phyloP scores from a whole-genome alignment of 2,797 vertebrate species.

The Alauda arvensis region DNA sequence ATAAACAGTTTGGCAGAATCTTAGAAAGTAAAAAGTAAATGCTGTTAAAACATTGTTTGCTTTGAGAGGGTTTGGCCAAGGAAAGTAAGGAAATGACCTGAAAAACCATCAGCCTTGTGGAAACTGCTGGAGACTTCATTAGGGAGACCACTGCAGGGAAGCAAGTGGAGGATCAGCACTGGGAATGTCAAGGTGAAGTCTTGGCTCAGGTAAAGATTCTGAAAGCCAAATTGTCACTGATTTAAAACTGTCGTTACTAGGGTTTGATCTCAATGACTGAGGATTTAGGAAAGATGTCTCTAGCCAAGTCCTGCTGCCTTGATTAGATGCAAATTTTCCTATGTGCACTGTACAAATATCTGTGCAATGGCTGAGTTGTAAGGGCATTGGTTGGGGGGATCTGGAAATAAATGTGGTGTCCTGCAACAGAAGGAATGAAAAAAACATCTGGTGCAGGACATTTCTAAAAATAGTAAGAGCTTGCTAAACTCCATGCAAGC shows the following conservation, averaged over 20 bases:
- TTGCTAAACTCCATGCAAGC: neutral
- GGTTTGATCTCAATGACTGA: neutral
- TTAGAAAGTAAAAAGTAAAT: neutral
- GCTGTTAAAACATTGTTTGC: neutral
- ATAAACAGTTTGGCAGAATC: neutral
- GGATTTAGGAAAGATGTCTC: neutral
- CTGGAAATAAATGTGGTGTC: neutral
- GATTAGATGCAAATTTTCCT: neutral
- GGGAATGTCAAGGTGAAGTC: neutral
- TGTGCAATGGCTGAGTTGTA: neutral
- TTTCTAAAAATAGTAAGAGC: neutral
- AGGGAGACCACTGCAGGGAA: neutral
- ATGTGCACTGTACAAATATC: neutral
- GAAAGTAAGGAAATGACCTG: conserved; percentile 7
- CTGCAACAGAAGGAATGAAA: neutral
- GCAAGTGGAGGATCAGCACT: neutral
- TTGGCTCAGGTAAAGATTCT: neutral
- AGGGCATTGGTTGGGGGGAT: neutral
- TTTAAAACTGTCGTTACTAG: neutral
- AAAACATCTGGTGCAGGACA: neutral
- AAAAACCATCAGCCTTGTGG: conserved; percentile 16
- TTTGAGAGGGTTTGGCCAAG: conserved; percentile 5
- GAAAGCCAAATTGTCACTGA: conserved; percentile 1
- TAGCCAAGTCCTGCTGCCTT: neutral
- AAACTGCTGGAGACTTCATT: conserved; percentile 15